Percentiles rank a stretch among this genome's conserved stretches.
These are phyloP conservation scores for Dione vanillae DNA, from an alignment of 2,888 invertebrate species.

Conservation along the genomic window DNA sequence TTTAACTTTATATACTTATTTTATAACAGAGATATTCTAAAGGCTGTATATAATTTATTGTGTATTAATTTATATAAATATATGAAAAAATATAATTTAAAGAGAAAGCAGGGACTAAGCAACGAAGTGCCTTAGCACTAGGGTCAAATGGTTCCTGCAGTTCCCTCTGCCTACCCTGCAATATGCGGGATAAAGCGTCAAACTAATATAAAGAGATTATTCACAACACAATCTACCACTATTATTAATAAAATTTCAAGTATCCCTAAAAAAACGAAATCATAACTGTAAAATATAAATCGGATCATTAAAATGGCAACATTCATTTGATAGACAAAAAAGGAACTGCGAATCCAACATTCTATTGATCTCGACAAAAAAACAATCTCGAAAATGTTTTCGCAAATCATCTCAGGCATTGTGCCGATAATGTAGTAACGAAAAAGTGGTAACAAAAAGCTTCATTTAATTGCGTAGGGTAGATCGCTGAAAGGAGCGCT, in stretches of 20 bases:
- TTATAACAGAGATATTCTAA: not conserved
- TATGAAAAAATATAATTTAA: no score
- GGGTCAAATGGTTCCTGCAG: no score
- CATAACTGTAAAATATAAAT: not conserved
- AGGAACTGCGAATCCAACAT: slow-evolving; percentile 55
- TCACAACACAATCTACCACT: no score
- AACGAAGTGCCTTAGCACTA: no score
- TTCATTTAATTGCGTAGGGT: slow-evolving; percentile 80
- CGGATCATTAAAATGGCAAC: slow-evolving; percentile 42
- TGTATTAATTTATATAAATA: not conserved
- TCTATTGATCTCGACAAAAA: slow-evolving; percentile 54
- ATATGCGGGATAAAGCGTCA: no score
- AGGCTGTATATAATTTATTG: not conserved
- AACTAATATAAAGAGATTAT: no score
- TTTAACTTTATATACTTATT: not conserved
- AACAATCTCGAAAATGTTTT: slow-evolving; percentile 73
- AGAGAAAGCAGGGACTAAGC: no score
- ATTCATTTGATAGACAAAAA: slow-evolving; percentile 58
- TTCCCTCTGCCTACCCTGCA: no score
- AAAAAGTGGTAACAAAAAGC: slow-evolving; percentile 78
- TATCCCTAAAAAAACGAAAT: not conserved
- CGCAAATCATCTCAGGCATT: slow-evolving; percentile 81
- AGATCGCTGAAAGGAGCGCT: slow-evolving; percentile 70
- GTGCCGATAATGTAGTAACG: slow-evolving; percentile 80
- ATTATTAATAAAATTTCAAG: no score